Evolutionary conservation across 1,140 invertebrate genomes (phyloP), one percentile per base, ranked within the genome.

Genomic region (Adelges cooleyi): DNA sequence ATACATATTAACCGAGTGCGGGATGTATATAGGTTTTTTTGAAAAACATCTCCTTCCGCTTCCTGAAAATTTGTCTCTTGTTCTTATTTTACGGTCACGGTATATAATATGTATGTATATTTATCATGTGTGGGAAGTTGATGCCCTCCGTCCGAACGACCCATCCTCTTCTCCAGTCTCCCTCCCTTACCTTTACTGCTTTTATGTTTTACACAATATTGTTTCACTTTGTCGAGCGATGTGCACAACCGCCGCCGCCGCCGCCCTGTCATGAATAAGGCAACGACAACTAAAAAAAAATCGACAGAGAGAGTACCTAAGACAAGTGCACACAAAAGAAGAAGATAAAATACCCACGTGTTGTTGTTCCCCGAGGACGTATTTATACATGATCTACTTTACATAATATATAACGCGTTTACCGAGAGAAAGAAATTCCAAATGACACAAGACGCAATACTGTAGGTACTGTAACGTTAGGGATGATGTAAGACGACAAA

Each of bases 51-150:
- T 9, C 52, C 29, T 33, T 33, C 11, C 13, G 36, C 3, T 27
- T 25, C 38, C 27, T 23, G 44, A 25, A 62, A 33, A 62, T 48
- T 33, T 20, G 27, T 62, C 56, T 62, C 56, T 62, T 62, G 56
- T 62, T 62, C 56, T 33, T 33, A 6, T 33, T 33, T 33, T 33
- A 33, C 29, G 29, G 11, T 3, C 40, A 17, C 40, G 5, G 40
- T 44, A 17, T n/a, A 17, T n/a, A 5, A n/a, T 17, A 44, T 17
- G 15, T 44, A n/a, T 44, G 36, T 44, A 44, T 44, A 15, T 33
- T 33, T 11, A 11, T 33, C 5, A 11, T 11, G 29, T 11, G 29
- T 5, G 29, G 11, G n/a, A 11, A 33, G 29, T 6, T 11, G 38
- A 56, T 56, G 40, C 38, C 38, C n/a, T 44, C 23, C 3, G 54